These are phyloP conservation scores for Melinaea menophilus DNA, from an alignment of 2,888 invertebrate genomes.

Conservation along the genomic window DNA sequence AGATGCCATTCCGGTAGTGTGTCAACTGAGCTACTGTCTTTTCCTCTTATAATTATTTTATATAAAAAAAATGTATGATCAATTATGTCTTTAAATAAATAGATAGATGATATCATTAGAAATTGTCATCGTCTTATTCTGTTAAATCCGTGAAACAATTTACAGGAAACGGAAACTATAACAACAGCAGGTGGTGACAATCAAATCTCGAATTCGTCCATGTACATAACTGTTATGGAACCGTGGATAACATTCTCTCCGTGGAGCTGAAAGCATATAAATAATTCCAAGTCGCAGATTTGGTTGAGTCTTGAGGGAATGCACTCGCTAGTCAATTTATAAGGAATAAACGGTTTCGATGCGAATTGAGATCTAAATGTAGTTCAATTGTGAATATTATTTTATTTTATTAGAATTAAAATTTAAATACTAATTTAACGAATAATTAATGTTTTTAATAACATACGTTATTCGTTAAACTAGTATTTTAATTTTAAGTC, in stretches of 20 bases:
- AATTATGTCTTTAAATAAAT: too few relatives aligned
- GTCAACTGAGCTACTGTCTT: too few relatives aligned
- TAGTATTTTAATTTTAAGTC: too few relatives aligned
- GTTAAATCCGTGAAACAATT: background rate
- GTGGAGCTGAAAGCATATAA: slow-evolving; percentile 27
- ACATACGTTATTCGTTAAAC: too few relatives aligned
- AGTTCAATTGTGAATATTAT: too few relatives aligned
- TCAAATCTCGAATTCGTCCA: slow-evolving; percentile 12
- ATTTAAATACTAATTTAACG: too few relatives aligned
- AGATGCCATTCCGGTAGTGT: too few relatives aligned
- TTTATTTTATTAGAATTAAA: background rate
- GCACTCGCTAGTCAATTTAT: slow-evolving; percentile 24
- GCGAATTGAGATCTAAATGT: background rate
- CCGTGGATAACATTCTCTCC: slow-evolving; percentile 13
- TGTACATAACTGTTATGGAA: slow-evolving; percentile 11
- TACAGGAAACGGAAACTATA: background rate
- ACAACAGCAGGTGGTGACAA: background rate
- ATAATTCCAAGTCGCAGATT: slow-evolving; percentile 28
- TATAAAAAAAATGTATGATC: too few relatives aligned
- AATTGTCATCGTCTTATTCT: too few relatives aligned
- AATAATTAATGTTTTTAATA: too few relatives aligned
- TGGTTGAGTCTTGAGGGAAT: slow-evolving; percentile 22
- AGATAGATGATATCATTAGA: too few relatives aligned
- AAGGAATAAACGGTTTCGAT: slow-evolving; percentile 17
- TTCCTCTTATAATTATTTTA: too few relatives aligned